phyloP scores from a whole-genome alignment of 1,140 invertebrate genomes.

The Elymnias hypermnestra region DNA sequence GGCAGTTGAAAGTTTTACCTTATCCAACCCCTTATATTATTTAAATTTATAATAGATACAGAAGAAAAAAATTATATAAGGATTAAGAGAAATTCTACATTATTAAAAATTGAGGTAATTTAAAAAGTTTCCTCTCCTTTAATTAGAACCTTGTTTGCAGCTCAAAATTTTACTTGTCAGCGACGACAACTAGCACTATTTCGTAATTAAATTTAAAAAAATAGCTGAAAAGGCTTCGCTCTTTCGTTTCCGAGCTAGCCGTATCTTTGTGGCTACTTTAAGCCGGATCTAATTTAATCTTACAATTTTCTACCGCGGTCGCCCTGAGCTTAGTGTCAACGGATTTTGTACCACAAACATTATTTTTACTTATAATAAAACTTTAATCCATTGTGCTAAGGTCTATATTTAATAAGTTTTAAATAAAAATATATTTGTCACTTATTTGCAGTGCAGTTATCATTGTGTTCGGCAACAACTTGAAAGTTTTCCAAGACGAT shows the following conservation, averaged over 20 bases:
- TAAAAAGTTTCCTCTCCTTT: background rate
- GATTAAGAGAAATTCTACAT: too few relatives aligned
- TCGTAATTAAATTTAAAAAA: background rate
- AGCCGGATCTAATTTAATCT: slow-evolving; percentile 60
- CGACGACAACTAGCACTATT: background rate
- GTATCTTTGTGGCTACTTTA: background rate
- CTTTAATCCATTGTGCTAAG: slow-evolving; percentile 14
- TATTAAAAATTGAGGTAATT: too few relatives aligned
- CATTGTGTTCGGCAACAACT: slow-evolving; percentile 48
- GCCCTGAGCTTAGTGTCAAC: slow-evolving; percentile 55
- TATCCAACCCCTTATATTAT: too few relatives aligned
- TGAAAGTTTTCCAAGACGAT: slow-evolving; percentile 57
- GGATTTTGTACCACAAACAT: slow-evolving; percentile 45
- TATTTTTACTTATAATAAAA: background rate
- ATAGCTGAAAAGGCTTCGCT: background rate
- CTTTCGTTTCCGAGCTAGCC: background rate
- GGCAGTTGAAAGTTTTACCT: too few relatives aligned
- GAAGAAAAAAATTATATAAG: too few relatives aligned
- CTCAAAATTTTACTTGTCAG: background rate
- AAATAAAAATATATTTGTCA: slow-evolving; percentile 23
- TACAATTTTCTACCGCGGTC: slow-evolving; percentile 50
- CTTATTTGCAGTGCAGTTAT: slow-evolving; percentile 42
- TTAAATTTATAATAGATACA: too few relatives aligned
- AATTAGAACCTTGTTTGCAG: background rate
- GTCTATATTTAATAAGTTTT: slow-evolving; percentile 20